These are phyloP conservation scores for Petrocephalus sullivani DNA, from an alignment of 2,797 vertebrate genomes.

Conservation along the genomic window DNA sequence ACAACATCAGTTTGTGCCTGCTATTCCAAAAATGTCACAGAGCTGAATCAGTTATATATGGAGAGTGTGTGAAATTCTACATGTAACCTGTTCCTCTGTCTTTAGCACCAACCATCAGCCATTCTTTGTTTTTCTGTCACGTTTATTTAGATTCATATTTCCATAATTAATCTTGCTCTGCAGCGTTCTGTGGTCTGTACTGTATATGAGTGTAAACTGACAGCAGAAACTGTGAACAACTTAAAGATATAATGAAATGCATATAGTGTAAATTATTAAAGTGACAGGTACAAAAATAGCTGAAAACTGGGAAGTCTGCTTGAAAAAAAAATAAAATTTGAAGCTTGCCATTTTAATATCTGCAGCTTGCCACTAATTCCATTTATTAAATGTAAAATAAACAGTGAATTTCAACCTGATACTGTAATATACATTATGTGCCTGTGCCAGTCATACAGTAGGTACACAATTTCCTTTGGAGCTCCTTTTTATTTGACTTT, in stretches of 20 bases:
- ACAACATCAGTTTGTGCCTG: background rate
- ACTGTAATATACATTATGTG: background rate
- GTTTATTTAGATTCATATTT: background rate
- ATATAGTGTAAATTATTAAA: background rate
- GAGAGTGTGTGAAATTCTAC: background rate
- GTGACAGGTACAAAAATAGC: background rate
- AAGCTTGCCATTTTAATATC: background rate
- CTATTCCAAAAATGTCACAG: background rate
- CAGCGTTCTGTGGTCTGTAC: background rate
- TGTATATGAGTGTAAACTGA: background rate
- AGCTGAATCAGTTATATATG: background rate
- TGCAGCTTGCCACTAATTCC: background rate
- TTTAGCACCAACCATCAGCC: background rate
- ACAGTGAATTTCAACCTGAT: background rate
- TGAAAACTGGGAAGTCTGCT: background rate
- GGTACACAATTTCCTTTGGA: background rate
- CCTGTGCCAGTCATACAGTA: background rate
- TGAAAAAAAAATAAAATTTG: background rate
- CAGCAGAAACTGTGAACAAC: background rate
- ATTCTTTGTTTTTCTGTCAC: background rate
- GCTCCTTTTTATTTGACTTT: background rate
- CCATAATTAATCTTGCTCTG: background rate
- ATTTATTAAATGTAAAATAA: background rate
- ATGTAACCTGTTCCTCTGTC: background rate
- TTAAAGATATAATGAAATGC: background rate